Evolutionary conservation across 2,113 vertebrate species (phyloP).

Genomic region (Phodopus roborovskii): DNA sequence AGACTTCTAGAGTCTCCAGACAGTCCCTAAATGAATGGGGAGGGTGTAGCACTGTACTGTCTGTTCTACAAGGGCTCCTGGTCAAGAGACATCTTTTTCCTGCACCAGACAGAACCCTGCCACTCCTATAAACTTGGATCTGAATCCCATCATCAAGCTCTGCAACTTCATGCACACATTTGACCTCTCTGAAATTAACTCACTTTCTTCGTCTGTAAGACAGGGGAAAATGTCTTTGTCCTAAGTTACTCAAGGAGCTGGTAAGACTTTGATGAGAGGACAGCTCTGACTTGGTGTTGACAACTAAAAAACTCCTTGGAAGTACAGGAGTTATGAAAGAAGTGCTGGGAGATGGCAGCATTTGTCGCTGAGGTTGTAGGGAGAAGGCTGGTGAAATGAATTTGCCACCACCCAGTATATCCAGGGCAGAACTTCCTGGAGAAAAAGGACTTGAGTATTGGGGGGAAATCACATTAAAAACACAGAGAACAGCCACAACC

Average conservation of each 20-base stretch:
- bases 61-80: background rate
- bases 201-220: slow-evolving; percentile 25
- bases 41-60: background rate
- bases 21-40: background rate
- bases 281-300: background rate
- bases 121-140: background rate
- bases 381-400: background rate
- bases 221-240: background rate
- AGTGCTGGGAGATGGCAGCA: background rate
- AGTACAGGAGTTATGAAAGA: background rate
- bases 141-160: slow-evolving; percentile 1
- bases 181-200: slow-evolving; percentile 39
- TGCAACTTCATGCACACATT: background rate
- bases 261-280: background rate
- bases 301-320: background rate
- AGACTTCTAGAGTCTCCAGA: background rate
- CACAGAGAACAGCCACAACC: background rate
- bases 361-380: background rate
- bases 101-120: background rate
- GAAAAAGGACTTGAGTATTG: background rate
- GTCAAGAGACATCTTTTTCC: background rate
- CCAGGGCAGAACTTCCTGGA: background rate
- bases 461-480: background rate
- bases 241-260: background rate
- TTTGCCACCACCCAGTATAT: background rate